Percentiles rank a stretch among this genome's conserved stretches.
Conservation (phyloP, 2,888 invertebrate genomes). For the Octodonta nipae region DNA sequence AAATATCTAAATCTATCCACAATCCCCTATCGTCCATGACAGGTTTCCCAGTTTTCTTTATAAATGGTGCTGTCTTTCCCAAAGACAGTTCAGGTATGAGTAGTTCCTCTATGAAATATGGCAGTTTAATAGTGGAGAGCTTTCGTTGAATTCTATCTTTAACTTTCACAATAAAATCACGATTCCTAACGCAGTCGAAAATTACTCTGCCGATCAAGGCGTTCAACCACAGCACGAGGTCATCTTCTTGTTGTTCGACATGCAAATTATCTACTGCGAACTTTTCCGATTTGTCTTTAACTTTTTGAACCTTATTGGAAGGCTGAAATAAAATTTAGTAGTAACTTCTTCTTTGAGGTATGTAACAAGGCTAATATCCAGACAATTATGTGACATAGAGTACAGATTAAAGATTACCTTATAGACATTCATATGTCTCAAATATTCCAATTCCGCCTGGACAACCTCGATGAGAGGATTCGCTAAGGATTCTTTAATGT, state of each 20-base stretch:
- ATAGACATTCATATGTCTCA: conserved; percentile 28
- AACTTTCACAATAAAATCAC: conserved; percentile 52
- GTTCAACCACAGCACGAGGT: conserved; percentile 62
- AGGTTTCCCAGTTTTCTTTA: conserved; percentile 51
- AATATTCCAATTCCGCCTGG: conserved; percentile 24
- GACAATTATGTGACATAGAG: too few relatives aligned
- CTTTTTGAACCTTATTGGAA: conserved; percentile 11
- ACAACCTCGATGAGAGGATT: conserved; percentile 10
- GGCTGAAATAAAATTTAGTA: conserved; percentile 9
- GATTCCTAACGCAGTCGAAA: conserved; percentile 70
- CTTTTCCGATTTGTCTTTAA: conserved; percentile 11
- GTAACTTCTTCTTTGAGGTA: too few relatives aligned
- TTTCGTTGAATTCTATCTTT: conserved; percentile 75
- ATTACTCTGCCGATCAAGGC: conserved; percentile 62
- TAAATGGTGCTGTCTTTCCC: conserved; percentile 52
- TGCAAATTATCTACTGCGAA: conserved; percentile 12
- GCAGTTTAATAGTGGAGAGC: conserved; percentile 70
- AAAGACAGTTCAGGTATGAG: conserved; percentile 61
- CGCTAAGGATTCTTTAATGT: conserved; percentile 7
- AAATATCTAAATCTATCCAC: conserved; percentile 76
- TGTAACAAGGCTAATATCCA: too few relatives aligned
- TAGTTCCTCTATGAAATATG: conserved; percentile 78
- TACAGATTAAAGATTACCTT: conserved; percentile 24
- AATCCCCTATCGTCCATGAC: conserved; percentile 67
- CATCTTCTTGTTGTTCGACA: conserved; percentile 8